Evolutionary conservation across 53 echinoderm and acorn worm species (phyloP).

Genomic region (Holothuria scabra): DNA sequence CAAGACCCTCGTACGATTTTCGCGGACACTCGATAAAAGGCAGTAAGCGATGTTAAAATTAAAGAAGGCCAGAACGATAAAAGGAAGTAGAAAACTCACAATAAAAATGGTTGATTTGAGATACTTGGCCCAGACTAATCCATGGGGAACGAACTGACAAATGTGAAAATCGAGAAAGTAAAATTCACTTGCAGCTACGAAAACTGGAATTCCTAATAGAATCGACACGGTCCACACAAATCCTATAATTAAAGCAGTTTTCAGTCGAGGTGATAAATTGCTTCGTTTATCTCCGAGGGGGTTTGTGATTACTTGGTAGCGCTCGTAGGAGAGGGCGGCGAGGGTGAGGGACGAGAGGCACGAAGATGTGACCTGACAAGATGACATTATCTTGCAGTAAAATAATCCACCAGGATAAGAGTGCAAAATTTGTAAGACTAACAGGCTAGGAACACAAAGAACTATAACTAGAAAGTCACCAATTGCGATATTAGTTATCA

Average conservation of each 20-base stretch:
- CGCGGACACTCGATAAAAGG: slow-evolving; percentile 1
- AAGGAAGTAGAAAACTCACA: background rate
- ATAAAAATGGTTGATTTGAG: background rate
- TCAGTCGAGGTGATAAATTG: background rate
- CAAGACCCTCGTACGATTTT: background rate
- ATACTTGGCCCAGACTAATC: background rate
- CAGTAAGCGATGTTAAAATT: background rate
- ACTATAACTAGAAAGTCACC: slow-evolving; percentile 8
- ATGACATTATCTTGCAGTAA: slow-evolving; percentile 17
- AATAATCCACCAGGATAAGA: slow-evolving; percentile 5
- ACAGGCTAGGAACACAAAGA: background rate
- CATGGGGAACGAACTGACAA: background rate
- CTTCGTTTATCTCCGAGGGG: background rate
- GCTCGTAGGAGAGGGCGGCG: slow-evolving; percentile 21
- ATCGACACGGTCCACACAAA: slow-evolving; percentile 4
- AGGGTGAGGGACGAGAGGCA: slow-evolving; percentile 2
- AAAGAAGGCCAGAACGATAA: background rate
- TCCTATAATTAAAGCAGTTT: background rate
- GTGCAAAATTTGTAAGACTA: background rate
- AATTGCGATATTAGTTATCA: slow-evolving; percentile 15
- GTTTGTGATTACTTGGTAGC: slow-evolving; percentile 26
- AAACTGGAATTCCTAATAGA: background rate
- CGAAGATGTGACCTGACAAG: background rate
- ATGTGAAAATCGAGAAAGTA: background rate
- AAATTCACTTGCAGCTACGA: background rate